Percentiles rank a stretch among this genome's conserved stretches.
phyloP scores from a whole-genome alignment of 2,113 vertebrate species.

The Bubo blakistoni region DNA sequence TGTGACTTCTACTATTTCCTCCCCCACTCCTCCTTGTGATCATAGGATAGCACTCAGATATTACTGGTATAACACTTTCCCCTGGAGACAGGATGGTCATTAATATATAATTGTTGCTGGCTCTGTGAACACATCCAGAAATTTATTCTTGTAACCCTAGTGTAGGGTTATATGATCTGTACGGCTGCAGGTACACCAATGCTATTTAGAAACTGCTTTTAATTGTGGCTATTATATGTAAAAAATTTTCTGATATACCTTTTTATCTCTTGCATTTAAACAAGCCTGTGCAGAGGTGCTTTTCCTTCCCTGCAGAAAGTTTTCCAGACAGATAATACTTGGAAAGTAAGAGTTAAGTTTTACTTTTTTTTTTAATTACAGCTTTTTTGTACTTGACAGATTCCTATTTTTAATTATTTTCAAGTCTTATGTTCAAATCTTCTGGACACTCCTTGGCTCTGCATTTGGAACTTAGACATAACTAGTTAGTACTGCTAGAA shows the following conservation, averaged over 20 bases:
- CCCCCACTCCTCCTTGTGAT: fast-evolving
- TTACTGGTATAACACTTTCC: neutral
- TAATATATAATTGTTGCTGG: neutral
- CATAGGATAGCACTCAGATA: neutral
- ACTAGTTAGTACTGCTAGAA: neutral
- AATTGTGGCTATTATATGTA: neutral
- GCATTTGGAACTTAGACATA: neutral
- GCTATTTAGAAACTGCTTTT: neutral
- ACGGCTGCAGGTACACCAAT: neutral
- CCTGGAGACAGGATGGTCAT: neutral
- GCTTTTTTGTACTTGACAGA: neutral
- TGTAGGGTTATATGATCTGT: neutral
- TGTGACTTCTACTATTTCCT: neutral
- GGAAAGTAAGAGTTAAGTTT: neutral
- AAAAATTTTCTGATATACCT: neutral
- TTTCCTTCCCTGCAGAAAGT: neutral
- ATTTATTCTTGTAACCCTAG: neutral
- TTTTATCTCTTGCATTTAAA: neutral
- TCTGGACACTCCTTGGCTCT: neutral
- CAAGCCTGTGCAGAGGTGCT: neutral
- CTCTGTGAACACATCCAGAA: neutral
- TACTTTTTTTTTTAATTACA: neutral
- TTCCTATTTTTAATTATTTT: neutral
- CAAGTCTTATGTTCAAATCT: neutral
- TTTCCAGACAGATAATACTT: neutral